A percentile compares a stretch with the other conserved stretches of the same genome.
phyloP scores from a whole-genome alignment of 2,797 vertebrate species.

The Cheirogaleus major region DNA sequence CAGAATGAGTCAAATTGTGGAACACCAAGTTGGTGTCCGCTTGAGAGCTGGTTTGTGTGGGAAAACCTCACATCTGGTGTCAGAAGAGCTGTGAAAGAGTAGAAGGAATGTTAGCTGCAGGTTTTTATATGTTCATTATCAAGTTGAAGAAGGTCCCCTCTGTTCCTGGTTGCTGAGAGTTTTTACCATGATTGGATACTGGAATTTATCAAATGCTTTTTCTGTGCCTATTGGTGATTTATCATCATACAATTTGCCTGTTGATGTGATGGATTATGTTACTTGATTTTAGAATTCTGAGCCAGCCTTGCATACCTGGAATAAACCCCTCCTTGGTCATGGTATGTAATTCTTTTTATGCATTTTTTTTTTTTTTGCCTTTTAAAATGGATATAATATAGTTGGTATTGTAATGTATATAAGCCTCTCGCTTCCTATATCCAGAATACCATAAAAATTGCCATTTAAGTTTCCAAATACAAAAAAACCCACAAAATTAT shows the following conservation, averaged over 20 bases:
- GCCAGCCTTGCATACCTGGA: neutral
- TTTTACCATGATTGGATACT: neutral
- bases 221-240: neutral
- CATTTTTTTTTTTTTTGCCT: neutral
- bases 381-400: conserved; percentile 12
- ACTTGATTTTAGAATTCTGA: neutral
- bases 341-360: neutral
- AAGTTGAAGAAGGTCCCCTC: neutral
- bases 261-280: neutral
- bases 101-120: neutral
- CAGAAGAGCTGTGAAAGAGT: neutral
- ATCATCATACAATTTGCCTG: neutral
- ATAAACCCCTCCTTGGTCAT: neutral
- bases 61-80: neutral
- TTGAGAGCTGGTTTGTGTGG: neutral
- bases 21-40: neutral
- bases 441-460: neutral
- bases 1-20: neutral
- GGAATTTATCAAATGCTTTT: neutral
- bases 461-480: neutral
- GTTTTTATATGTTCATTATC: neutral
- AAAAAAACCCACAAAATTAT: neutral
- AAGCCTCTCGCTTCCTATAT: neutral
- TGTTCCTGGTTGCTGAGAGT: neutral
- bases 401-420: neutral